Evolutionary conservation across 2,888 invertebrate genomes (phyloP), one percentile per base, ranked within the genome.

Genomic region (Cylloceria caligata): DNA sequence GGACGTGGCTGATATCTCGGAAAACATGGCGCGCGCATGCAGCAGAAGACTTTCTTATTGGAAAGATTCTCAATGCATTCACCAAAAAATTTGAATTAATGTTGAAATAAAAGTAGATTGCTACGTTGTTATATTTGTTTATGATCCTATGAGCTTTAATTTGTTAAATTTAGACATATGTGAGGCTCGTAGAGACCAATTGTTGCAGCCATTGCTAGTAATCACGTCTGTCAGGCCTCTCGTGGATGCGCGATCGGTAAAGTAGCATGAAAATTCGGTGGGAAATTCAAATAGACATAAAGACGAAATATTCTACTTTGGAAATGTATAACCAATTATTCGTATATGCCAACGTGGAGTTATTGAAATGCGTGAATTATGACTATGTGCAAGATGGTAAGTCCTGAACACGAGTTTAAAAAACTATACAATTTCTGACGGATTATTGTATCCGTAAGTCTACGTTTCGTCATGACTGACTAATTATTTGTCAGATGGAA

Each of bases 1-100:
- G 84, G 90, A 90, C 90, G 90, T 90, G 90, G 90, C 90, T 86
- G 81, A 75, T 86, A 83, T 80, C 69, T 62, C 64, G 24, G 39
- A 62, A 71, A 83, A 80, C 75, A 84, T 72, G 73, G 62, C 80
- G 83, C 83, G 82, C 82, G 49, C 68, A 69, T 65, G 11, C 64
- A 55, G 21, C 49, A 55, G 72, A 77, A 47, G 19, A 72, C 27
- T 72, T 62, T 45, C 57, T 69, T 13, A 47, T 36, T 68, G 67
- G 42, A 30, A 34, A n/a, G 4, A 47, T 45, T 52, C 3, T 34
- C 30, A 16, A 39, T 7, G 4, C n/a, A 42, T 49, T 27, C 30
- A n/a, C 0, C 73, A 24, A 9, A 11, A 11, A 45, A 19, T 16
- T 4, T 3, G 36, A 19, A n/a, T 47, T 1, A 55, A 39, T 7